Conservation (phyloP, 2,888 invertebrate genomes). For the Drosophila nigritarsus region DNA sequence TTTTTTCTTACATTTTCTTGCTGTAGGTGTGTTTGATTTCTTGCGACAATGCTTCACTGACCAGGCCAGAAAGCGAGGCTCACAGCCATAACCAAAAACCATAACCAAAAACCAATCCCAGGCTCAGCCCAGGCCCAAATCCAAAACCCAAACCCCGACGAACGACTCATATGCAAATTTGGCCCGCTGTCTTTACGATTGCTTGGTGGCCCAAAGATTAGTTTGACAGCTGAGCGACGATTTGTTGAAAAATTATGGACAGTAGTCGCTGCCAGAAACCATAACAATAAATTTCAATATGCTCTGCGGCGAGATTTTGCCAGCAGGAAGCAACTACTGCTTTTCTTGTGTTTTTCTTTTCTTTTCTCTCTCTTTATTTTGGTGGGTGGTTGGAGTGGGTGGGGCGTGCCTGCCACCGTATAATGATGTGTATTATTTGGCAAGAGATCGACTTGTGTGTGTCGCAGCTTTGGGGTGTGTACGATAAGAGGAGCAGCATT, state of each 20-base stretch:
- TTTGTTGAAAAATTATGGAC: constrained; percentile 81
- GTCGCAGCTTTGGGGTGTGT: constrained; percentile 30
- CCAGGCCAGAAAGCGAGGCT: constrained; percentile 47
- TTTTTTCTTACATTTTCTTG: not conserved
- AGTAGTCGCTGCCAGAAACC: constrained; percentile 74
- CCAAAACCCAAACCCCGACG: constrained; percentile 4
- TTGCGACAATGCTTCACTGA: constrained; percentile 74
- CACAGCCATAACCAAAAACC: constrained; percentile 22
- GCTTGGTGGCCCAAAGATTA: constrained; percentile 63
- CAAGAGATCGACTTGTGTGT: constrained; percentile 27
- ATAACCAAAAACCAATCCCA: constrained; percentile 21
- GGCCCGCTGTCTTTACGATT: constrained; percentile 15
- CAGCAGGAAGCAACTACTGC: constrained; percentile 58
- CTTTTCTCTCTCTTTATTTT: constrained; percentile 10
- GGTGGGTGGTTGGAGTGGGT: constrained; percentile 17
- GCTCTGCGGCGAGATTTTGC: constrained; percentile 36
- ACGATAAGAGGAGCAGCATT: constrained; percentile 59
- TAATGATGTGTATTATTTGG: constrained; percentile 74
- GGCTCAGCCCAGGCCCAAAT: not conserved
- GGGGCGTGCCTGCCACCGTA: constrained; percentile 38
- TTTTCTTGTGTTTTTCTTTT: constrained; percentile 6
- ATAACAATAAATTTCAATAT: constrained; percentile 77
- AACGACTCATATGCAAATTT: constrained; percentile 69
- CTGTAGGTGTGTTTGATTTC: constrained; percentile 63
- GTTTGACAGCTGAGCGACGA: constrained; percentile 81